A percentile compares a stretch with the other conserved stretches of the same genome.
Evolutionary conservation across 1,140 invertebrate species (phyloP).

Genomic region (Propsilocerus akamusi): DNA sequence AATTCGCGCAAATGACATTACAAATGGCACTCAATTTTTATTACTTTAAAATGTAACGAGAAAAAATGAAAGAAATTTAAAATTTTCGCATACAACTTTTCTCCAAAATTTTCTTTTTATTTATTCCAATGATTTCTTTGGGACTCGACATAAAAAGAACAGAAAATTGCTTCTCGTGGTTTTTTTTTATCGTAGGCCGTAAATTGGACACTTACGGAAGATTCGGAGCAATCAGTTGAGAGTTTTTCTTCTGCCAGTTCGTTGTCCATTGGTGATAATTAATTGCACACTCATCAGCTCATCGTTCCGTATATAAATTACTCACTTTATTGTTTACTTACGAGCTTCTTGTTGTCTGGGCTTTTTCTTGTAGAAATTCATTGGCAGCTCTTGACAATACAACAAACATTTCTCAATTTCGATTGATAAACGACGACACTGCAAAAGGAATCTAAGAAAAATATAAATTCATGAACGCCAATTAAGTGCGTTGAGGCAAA

Average conservation of each 20-base stretch:
- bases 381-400: not conserved
- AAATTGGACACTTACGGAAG: not conserved
- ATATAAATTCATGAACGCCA: not conserved
- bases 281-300: slow-evolving; percentile 2
- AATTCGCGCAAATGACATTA: no score
- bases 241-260: not conserved
- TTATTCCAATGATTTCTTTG: not conserved
- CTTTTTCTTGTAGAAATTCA: no score
- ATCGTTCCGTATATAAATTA: not conserved
- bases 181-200: not conserved
- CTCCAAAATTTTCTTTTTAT: not conserved
- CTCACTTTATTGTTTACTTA: not conserved
- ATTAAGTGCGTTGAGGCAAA: not conserved
- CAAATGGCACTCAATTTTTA: no score
- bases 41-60: not conserved
- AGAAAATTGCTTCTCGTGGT: not conserved
- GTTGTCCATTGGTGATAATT: not conserved
- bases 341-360: no score
- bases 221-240: not conserved
- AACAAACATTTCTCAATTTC: not conserved
- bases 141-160: not conserved
- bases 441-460: no score
- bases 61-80: not conserved
- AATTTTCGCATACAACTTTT: not conserved
- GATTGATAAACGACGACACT: not conserved